A percentile compares a stretch with the other conserved stretches of the same genome.
Evolutionary conservation across 2,797 vertebrate genomes (phyloP).

Genomic region (Discoglossus pictus): DNA sequence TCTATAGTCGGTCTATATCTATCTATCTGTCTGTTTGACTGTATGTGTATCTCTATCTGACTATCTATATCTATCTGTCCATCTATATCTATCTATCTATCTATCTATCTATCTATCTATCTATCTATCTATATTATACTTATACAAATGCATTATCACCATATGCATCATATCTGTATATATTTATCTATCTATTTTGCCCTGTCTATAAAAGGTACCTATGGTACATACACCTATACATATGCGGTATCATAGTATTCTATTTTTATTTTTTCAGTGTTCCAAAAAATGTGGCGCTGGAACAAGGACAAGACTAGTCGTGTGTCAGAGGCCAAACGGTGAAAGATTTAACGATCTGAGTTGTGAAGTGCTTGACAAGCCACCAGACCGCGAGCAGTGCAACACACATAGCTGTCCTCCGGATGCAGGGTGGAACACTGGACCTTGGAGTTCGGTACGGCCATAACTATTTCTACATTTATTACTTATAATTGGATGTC

Average conservation of each 20-base stretch:
- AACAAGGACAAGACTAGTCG: conserved; percentile 88
- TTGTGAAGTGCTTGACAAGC: conserved; percentile 97
- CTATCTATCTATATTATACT: too few relatives aligned
- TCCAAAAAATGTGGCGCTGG: conserved; percentile 90
- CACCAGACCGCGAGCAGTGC: conserved; percentile 95
- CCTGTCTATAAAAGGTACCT: too few relatives aligned
- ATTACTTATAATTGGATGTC: conserved; percentile 61
- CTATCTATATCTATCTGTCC: too few relatives aligned
- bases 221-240: too few relatives aligned
- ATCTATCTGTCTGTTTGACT: too few relatives aligned
- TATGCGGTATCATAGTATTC: not conserved
- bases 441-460: conserved; percentile 98
- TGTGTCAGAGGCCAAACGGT: conserved; percentile 89
- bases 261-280: conserved; percentile 69
- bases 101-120: too few relatives aligned
- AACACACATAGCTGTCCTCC: conserved; percentile 88
- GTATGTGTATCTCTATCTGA: too few relatives aligned
- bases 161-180: too few relatives aligned
- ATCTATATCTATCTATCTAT: too few relatives aligned
- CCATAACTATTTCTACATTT: conserved; percentile 78
- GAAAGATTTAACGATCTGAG: conserved; percentile 94
- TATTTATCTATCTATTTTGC: too few relatives aligned
- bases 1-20: too few relatives aligned
- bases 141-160: too few relatives aligned
- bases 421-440: conserved; percentile 87